phyloP scores from a whole-genome alignment of 2,113 vertebrate genomes.

The Colossoma macropomum region DNA sequence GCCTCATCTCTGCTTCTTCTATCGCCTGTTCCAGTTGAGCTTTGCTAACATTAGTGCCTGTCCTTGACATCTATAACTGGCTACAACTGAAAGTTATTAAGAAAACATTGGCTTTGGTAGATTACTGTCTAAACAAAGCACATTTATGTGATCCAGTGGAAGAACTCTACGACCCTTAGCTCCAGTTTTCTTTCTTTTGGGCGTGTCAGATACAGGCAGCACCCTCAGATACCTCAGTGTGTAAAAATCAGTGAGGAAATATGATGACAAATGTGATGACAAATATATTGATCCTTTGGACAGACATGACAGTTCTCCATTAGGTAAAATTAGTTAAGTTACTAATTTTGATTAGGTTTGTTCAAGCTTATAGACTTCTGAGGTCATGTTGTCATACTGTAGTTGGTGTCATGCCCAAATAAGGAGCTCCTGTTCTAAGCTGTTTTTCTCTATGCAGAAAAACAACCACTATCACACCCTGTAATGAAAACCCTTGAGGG shows the following conservation, averaged over 20 bases:
- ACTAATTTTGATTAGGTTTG: too few species aligned
- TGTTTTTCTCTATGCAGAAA: too few species aligned
- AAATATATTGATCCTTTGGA: too few species aligned
- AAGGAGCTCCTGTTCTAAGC: too few species aligned
- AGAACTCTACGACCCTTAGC: background rate
- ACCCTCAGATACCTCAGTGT: constrained; percentile 35
- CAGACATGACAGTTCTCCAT: too few species aligned
- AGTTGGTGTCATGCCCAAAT: too few species aligned
- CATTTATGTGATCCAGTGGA: constrained; percentile 48
- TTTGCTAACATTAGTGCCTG: constrained; percentile 43
- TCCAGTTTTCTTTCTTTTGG: background rate
- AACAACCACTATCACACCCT: too few species aligned
- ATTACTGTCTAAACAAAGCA: constrained; percentile 60
- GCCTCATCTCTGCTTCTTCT: constrained; percentile 34
- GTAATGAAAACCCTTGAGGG: too few species aligned
- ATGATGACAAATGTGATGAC: constrained; percentile 47
- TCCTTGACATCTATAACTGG: constrained; percentile 56
- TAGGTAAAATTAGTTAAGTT: too few species aligned
- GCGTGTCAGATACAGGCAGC: background rate
- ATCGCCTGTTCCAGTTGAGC: constrained; percentile 54
- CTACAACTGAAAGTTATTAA: constrained; percentile 60
- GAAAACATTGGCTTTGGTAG: constrained; percentile 55
- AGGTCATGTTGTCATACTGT: too few species aligned
- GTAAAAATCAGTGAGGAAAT: constrained; percentile 44
- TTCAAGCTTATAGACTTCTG: too few species aligned